Percentiles rank a stretch among this genome's conserved stretches.
Evolutionary conservation across 1,140 invertebrate species (phyloP).

Genomic region (Tenebrio molitor): DNA sequence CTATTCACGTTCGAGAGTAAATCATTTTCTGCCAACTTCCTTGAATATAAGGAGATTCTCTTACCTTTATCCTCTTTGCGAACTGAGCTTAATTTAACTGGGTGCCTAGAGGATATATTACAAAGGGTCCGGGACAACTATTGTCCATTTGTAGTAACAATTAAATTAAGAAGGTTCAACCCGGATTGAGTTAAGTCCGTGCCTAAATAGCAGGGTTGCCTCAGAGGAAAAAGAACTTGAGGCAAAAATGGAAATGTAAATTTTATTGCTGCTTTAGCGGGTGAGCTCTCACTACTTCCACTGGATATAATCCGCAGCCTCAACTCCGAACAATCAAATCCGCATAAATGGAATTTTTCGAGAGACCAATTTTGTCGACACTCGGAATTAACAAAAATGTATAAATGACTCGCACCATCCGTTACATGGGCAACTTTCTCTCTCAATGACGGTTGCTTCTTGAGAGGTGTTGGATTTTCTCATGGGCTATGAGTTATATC

Average conservation of each 20-base stretch:
- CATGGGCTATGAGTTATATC: too few species aligned
- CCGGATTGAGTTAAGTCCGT: conserved; percentile 11
- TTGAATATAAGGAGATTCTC: conserved; percentile 23
- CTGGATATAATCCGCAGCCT: too few species aligned
- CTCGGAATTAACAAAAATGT: too few species aligned
- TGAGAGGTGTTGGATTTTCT: too few species aligned
- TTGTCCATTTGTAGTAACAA: conserved; percentile 26
- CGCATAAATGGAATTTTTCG: too few species aligned
- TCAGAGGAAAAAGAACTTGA: not conserved
- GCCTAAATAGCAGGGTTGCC: not conserved
- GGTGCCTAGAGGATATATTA: conserved; percentile 6
- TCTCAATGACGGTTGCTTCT: too few species aligned
- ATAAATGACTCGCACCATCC: too few species aligned
- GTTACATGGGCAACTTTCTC: too few species aligned
- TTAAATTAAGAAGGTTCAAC: conserved; percentile 8
- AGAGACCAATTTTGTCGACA: too few species aligned
- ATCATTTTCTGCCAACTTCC: conserved; percentile 12
- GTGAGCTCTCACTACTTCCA: too few species aligned
- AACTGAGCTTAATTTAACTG: conserved; percentile 30
- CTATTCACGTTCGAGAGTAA: conserved; percentile 4
- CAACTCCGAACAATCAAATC: too few species aligned
- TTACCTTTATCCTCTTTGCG: conserved; percentile 35
- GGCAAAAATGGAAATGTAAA: conserved; percentile 5
- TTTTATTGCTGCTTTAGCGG: too few species aligned
- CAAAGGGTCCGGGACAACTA: conserved; percentile 27